phyloP scores from a whole-genome alignment of 1,140 invertebrate genomes.

The Bombus huntii region DNA sequence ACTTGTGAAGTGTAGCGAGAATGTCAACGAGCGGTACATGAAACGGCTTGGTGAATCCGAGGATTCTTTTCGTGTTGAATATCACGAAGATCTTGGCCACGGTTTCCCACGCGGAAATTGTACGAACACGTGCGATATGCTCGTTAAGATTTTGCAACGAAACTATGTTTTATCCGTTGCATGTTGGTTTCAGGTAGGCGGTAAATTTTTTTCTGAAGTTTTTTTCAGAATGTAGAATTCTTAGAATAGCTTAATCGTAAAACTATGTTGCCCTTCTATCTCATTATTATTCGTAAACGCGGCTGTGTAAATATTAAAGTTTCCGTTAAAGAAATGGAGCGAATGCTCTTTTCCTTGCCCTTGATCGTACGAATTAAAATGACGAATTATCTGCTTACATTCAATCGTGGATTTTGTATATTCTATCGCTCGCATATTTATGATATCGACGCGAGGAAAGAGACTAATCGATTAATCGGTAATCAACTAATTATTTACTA shows the following conservation, averaged over 20 bases:
- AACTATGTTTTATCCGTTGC: not conserved
- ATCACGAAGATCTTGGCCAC: not conserved
- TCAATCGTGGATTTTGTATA: not conserved
- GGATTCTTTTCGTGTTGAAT: not conserved
- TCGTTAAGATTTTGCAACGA: not conserved
- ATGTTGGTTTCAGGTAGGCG: too few species aligned
- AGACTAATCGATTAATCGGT: not conserved
- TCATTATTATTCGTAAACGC: not conserved
- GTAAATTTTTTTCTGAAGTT: not conserved
- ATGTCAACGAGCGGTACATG: slow-evolving; percentile 4
- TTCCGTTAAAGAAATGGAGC: too few species aligned
- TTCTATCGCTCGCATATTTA: not conserved
- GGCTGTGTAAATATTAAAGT: too few species aligned
- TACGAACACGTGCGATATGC: not conserved
- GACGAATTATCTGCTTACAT: too few species aligned
- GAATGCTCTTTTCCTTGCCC: too few species aligned
- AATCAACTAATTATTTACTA: too few species aligned
- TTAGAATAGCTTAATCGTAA: not conserved
- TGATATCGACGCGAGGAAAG: not conserved
- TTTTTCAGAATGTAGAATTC: not conserved
- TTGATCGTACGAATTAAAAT: too few species aligned
- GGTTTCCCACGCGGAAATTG: not conserved
- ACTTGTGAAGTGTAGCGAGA: slow-evolving; percentile 9
- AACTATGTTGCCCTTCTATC: not conserved
- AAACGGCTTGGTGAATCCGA: not conserved